Conservation (phyloP, 2,797 vertebrate genomes). For the Artibeus jamaicensis region DNA sequence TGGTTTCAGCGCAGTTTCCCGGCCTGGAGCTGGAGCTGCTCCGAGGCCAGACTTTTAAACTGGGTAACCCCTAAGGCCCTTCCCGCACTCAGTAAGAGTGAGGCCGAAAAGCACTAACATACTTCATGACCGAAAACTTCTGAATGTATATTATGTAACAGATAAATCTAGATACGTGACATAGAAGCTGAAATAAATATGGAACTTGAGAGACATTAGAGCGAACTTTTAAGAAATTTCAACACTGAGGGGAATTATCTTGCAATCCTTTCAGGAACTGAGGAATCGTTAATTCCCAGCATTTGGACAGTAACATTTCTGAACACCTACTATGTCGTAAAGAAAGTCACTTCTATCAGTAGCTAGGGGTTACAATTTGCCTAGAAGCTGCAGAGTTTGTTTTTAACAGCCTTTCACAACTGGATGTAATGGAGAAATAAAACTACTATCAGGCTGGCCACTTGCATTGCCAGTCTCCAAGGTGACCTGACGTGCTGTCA, state of each 20-base stretch:
- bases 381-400: background rate
- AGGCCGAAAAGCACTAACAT: background rate
- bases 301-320: background rate
- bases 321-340: background rate
- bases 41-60: conserved; percentile 31
- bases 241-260: background rate
- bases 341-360: background rate
- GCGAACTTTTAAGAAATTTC: background rate
- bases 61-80: background rate
- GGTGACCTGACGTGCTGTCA: background rate
- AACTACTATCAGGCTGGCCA: background rate
- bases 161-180: background rate
- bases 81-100: conserved; percentile 4
- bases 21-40: background rate
- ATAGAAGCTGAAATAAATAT: conserved; percentile 1
- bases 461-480: background rate
- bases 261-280: background rate
- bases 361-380: background rate
- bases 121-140: background rate
- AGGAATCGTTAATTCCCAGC: background rate
- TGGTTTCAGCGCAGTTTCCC: conserved; percentile 47
- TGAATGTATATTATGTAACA: background rate
- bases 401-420: background rate
- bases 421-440: background rate
- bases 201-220: background rate